Percentiles rank a stretch among this genome's conserved stretches.
Conservation (phyloP, 1,140 invertebrate species). For the Lordiphosa stackelbergi region DNA sequence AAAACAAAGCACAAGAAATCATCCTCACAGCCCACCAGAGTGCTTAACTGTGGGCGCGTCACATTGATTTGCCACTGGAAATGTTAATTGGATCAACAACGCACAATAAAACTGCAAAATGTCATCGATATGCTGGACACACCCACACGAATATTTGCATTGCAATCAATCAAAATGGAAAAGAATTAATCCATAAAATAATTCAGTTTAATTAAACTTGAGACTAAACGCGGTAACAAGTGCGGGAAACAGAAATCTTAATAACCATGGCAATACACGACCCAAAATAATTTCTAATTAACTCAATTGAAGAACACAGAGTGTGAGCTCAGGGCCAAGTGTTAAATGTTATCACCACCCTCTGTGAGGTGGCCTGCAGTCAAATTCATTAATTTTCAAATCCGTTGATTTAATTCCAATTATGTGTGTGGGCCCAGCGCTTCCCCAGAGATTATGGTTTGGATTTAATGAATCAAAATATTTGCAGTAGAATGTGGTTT, state of each 20-base stretch:
- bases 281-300: conserved; percentile 40
- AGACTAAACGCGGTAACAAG: conserved; percentile 24
- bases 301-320: conserved; percentile 8
- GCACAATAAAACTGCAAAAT: conserved; percentile 4
- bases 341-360: conserved; percentile 10
- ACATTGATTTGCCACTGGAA: conserved; percentile 43
- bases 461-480: no score
- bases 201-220: conserved; percentile 19
- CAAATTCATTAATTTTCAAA: conserved; percentile 42
- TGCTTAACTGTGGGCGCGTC: conserved; percentile 7
- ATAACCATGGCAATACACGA: conserved; percentile 41
- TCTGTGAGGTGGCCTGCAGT: no score
- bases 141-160: conserved; percentile 1
- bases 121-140: conserved; percentile 5
- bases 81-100: conserved; percentile 43
- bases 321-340: not conserved
- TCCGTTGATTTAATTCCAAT: conserved; percentile 19
- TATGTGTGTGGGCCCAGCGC: no score
- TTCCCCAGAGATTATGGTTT: no score
- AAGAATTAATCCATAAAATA: not conserved
- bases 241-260: not conserved
- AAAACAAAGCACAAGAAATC: not conserved
- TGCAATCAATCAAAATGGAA: conserved; percentile 18
- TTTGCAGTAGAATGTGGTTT: no score
- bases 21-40: not conserved